Evolutionary conservation across 2,797 vertebrate species (phyloP), one percentile per base, ranked within the genome.

Genomic region (Tokudaia muenninki): DNA sequence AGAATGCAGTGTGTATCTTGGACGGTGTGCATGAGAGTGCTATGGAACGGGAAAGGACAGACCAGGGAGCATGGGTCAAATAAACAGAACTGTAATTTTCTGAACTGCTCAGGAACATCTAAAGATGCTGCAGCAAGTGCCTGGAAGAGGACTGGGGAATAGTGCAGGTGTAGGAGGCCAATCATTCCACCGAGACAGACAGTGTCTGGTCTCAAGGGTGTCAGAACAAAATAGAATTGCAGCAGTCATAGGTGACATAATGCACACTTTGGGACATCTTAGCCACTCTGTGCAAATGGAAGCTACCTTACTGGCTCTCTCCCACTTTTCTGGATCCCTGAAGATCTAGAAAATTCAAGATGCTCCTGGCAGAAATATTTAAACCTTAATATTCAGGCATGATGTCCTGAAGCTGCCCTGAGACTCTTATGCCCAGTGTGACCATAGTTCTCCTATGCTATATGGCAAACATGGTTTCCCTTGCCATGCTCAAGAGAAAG

Each of bases 371-470:
- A 87, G 75, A 70, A 65, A 57, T 44, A 11, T 81, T 75, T 91
- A 9, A 22, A 67, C 65, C 7, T 91, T 75, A 50, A 37, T 89
- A 79, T 47, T 91, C 72, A 93, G 52, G 47, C 24, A 92, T 26
- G 61, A 70, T 67, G 87, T 95, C 83, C 55, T 78, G 95, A 90
- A 92, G 17, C 37, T 93, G 74, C 81, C 84, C 72, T 67, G 11
- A 67, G 47, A 88, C 14, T 67, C 11, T 50, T 26, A 19, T 52
- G n/a, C 41, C n/a, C 1, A 3, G 5, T 37, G n/a, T 96, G 50
- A 37, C 47, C 70, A 22, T 41, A n/a, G 55, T 7, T 82, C 2
- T n/a, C n/a, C 37, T 74, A 16, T 29, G 24, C 75, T 92, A 41
- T 4, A 47, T 57, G 29, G 52, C 14, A 74, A 87, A 61, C 21